phyloP scores from a whole-genome alignment of 2,113 vertebrate genomes.

The Pelecanoides urinatrix region DNA sequence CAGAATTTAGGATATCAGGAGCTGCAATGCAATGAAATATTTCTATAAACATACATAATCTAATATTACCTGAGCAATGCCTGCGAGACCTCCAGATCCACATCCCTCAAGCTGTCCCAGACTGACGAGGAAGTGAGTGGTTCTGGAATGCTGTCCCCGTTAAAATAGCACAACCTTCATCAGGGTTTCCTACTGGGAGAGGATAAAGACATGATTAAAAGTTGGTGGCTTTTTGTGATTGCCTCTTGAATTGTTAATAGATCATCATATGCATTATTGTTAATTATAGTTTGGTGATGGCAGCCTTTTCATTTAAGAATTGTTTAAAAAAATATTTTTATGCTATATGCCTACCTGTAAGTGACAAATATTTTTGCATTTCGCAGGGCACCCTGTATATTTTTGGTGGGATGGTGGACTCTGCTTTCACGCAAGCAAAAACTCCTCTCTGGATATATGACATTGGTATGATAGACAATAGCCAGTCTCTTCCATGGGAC shows the following conservation, averaged over 20 bases:
- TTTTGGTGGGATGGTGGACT: slow-evolving; percentile 85
- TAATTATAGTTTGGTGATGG: neutral
- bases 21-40: neutral
- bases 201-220: neutral
- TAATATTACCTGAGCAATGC: neutral
- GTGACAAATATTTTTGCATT: neutral
- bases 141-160: rapidly evolving
- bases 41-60: neutral
- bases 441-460: slow-evolving; percentile 83
- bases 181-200: neutral
- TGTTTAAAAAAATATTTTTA: neutral
- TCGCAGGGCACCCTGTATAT: slow-evolving; percentile 77
- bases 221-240: neutral
- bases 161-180: neutral
- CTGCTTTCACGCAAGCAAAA: slow-evolving; percentile 72
- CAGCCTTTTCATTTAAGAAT: neutral
- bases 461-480: slow-evolving; percentile 66
- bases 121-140: neutral
- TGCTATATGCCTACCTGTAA: neutral
- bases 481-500: neutral
- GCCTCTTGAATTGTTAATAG: neutral
- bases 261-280: neutral
- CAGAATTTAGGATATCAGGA: neutral
- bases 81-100: neutral
- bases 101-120: neutral